phyloP scores from a whole-genome alignment of 2,113 vertebrate genomes.

The Xiphophorus hellerii region DNA sequence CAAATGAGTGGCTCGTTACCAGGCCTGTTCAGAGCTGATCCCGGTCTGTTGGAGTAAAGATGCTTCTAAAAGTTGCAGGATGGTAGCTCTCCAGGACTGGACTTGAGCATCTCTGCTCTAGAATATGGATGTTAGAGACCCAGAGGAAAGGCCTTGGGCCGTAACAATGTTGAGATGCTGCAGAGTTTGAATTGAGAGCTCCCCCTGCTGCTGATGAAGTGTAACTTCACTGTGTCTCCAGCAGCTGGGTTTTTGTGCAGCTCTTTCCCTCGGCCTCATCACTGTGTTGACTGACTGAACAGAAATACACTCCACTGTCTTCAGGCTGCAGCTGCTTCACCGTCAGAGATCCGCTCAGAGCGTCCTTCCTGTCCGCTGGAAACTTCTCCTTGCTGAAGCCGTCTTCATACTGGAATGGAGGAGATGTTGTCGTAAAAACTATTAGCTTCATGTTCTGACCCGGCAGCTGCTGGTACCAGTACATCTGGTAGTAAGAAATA shows the following conservation, averaged over 20 bases:
- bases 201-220: too few relatives aligned
- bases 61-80: too few relatives aligned
- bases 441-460: slow-evolving; percentile 49
- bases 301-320: slow-evolving; percentile 50
- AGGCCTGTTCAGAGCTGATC: too few relatives aligned
- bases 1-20: too few relatives aligned
- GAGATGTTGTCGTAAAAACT: slow-evolving; percentile 23
- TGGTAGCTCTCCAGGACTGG: too few relatives aligned
- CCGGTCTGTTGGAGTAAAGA: too few relatives aligned
- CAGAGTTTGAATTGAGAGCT: too few relatives aligned
- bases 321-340: slow-evolving; percentile 24
- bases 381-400: slow-evolving; percentile 7
- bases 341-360: slow-evolving; percentile 11
- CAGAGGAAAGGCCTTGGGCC: too few relatives aligned
- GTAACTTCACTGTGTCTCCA: too few relatives aligned
- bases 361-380: slow-evolving; percentile 3
- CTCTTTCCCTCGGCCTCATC: background rate
- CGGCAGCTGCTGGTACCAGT: slow-evolving; percentile 69
- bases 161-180: too few relatives aligned
- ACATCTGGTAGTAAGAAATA: slow-evolving; percentile 64
- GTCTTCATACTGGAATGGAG: background rate
- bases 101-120: too few relatives aligned
- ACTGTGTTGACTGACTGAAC: slow-evolving; percentile 41
- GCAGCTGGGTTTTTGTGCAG: slow-evolving; percentile 15
- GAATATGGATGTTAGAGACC: too few relatives aligned